Base-by-base conservation (phyloP, 2,797 vertebrate species). In the Enteromius thamalakanensis region DNA sequence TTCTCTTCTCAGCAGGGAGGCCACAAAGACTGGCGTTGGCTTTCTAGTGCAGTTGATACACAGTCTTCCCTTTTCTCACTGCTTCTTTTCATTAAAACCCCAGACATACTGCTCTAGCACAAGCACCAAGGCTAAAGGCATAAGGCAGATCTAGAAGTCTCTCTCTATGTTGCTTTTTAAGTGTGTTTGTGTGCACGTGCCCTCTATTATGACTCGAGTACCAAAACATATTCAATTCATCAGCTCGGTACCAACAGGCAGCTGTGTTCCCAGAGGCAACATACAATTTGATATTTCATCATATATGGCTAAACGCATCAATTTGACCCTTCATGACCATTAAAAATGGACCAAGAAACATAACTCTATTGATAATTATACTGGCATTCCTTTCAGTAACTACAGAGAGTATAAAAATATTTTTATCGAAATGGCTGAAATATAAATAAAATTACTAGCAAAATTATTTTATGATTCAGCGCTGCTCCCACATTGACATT, bases 1-100 rank as follows among this genome's bases (percentile, higher is more conserved):
- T 47, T 81, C 37, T 77, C 70, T 45, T 79, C 80, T 83, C 87
- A 81, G 83, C 17, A 76, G 68, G 76, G 80, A 79, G 64, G 60
- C 34, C 49, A 40, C 11, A 29, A 29, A 81, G 76, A 65, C 69
- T 76, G 81, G 51, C 75, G 71, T 58, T 75, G n/a, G 34, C 78
- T 67, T 70, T 29, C 68, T 55, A 70, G 74, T 9, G 67, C 19
- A 60, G 45, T 74, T 80, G 64, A 87, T 79, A n/a, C 26, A 83
- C 58, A 32, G 26, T 62, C 60, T 45, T 12, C 9, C 23, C 32
- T 42, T 77, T 64, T 55, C 42, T 60, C 58, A 76, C 9, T 4
- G n/a, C n/a, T 82, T 62, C 32, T 49, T 83, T 83, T 81, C 67
- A 83, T 77, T 74, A 68, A 71, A 49, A 51, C 47, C 55, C 29